Base-by-base conservation (phyloP, 2,113 vertebrate species). In the Chrysochloris asiatica region DNA sequence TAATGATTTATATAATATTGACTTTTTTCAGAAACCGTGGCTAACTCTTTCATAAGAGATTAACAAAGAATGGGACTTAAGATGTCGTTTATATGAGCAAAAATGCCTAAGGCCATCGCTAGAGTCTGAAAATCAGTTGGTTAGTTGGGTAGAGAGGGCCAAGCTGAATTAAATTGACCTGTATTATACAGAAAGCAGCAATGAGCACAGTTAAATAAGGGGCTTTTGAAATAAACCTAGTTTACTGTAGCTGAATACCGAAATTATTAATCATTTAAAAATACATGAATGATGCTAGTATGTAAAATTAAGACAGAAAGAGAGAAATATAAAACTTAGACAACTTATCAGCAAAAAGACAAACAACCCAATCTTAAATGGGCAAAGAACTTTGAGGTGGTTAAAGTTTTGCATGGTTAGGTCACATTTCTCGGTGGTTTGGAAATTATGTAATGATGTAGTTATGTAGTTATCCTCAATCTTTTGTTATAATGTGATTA, bases 111-210 rank as follows among this genome's bases (percentile, higher is more conserved):
- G 98, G 98, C 97, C 97, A 59, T 91, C 91, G 95, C 95, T 96
- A 96, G 94, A 36, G 56, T 96, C 95, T 97, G 97, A 97, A 98
- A 98, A 96, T 96, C 96, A 94, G 98, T 98, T 97, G 97, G 97
- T 97, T 97, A 95, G 97, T 97, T 93, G 96, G 90, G 91, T 96
- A 96, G 96, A 98, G 97, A 98, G 96, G 96, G 97, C 11, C 0
- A 85, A 96, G 96, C 97, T 95, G 97, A 97, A 96, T 98, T 97
- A 96, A 97, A 97, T 96, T 98, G 98, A 98, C 98, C 97, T 94
- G n/a, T 2, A 33, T 83, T 71, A 90, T 95, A 93, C 92, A 90
- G 97, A 96, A 97, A n/a, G n/a, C n/a, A n/a, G n/a, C n/a, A n/a
- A n/a, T n/a, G n/a, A n/a, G n/a, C n/a, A n/a, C n/a, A n/a, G n/a